These are phyloP conservation scores for Nomada lathburiana DNA, from an alignment of 2,888 invertebrate genomes.

Conservation along the genomic window DNA sequence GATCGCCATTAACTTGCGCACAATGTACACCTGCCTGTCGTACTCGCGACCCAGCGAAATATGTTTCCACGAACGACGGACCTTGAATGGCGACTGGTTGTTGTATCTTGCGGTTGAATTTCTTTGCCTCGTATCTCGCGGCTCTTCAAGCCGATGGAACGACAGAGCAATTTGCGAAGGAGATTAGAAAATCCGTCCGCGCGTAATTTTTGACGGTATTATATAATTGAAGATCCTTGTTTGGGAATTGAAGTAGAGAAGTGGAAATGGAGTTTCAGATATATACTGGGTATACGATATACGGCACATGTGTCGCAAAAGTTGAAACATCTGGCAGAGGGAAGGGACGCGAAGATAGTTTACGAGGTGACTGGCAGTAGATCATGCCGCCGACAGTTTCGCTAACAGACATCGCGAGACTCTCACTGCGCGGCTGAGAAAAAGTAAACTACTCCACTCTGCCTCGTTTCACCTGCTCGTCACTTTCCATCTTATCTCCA, in stretches of 20 bases:
- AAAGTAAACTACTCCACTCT: neutral
- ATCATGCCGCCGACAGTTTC: conserved; percentile 1
- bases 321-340: neutral
- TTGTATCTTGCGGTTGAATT: conserved; percentile 36
- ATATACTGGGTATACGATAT: neutral
- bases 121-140: conserved; percentile 7
- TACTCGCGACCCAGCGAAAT: conserved; percentile 26
- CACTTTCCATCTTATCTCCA: conserved; percentile 16
- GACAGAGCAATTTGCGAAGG: too few relatives aligned
- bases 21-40: conserved; percentile 14
- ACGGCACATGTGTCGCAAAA: neutral
- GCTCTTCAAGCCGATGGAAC: neutral
- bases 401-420: neutral
- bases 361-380: neutral
- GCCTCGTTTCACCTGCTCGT: neutral
- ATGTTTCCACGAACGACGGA: conserved; percentile 37
- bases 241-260: neutral
- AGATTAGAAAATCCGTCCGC: too few relatives aligned
- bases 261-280: neutral
- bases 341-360: neutral
- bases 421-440: neutral
- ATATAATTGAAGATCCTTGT: neutral
- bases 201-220: too few relatives aligned
- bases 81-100: conserved; percentile 64
- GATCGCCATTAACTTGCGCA: neutral